Conservation (phyloP, 2,113 vertebrate species). For the Patagioenas fasciata region DNA sequence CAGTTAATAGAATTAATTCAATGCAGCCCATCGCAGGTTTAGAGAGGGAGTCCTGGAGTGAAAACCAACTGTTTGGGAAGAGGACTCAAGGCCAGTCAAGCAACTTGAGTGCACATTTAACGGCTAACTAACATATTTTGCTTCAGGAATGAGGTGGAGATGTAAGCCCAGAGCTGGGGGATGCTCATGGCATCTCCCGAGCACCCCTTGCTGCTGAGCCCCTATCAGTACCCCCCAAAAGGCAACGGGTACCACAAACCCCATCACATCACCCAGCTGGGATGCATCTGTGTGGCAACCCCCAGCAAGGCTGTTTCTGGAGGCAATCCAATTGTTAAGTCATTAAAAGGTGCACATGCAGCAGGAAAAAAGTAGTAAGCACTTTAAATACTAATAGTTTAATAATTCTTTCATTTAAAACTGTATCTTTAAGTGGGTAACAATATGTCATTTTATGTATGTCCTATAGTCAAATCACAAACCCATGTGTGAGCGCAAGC, state of each 20-base stretch:
- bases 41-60: background rate
- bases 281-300: background rate
- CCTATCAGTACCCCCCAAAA: background rate
- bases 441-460: background rate
- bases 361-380: background rate
- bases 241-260: rapidly evolving
- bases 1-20: conserved; percentile 60
- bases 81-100: background rate
- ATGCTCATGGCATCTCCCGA: rapidly evolving
- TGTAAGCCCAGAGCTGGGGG: rapidly evolving
- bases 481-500: background rate
- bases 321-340: background rate
- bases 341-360: rapidly evolving
- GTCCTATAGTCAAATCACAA: conserved; percentile 50
- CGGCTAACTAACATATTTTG: background rate
- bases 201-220: background rate
- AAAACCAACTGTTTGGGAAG: conserved; percentile 18
- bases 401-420: background rate
- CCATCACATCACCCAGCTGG: background rate
- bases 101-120: background rate
- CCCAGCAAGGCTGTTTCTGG: background rate
- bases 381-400: conserved; percentile 7
- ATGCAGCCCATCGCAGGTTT: background rate
- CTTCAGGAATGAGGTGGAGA: background rate
- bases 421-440: background rate